Evolutionary conservation across 2,113 vertebrate genomes (phyloP).

Genomic region (Clinocottus analis): DNA sequence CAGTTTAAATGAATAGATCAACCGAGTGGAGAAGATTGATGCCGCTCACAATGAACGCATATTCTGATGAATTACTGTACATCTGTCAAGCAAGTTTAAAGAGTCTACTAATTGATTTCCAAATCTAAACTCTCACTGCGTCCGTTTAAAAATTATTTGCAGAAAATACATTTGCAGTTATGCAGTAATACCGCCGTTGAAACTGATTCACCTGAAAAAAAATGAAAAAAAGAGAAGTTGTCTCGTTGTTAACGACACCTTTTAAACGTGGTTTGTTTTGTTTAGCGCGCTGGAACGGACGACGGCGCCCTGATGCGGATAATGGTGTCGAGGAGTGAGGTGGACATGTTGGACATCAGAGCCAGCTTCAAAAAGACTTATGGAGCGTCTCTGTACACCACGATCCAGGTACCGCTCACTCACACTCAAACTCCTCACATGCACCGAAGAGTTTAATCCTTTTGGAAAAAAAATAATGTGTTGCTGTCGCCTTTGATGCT

Average conservation of each 20-base stretch:
- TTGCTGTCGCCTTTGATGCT: background rate
- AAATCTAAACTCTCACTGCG: background rate
- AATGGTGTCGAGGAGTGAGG: constrained; percentile 94
- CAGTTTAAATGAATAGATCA: background rate
- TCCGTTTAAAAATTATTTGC: background rate
- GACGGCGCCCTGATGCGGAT: constrained; percentile 92
- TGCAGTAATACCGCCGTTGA: background rate
- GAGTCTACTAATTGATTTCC: background rate
- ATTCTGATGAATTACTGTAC: background rate
- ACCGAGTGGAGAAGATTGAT: background rate
- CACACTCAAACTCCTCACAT: background rate
- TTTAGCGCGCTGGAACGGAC: constrained; percentile 93
- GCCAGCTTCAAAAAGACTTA: constrained; percentile 87
- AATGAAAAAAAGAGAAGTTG: no score
- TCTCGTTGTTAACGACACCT: background rate
- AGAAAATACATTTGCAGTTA: background rate
- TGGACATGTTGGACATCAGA: constrained; percentile 92
- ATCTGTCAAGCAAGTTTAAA: background rate
- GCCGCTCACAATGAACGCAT: background rate
- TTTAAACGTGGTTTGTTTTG: background rate
- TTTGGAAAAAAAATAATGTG: background rate
- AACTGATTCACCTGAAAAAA: background rate
- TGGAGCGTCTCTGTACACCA: constrained; percentile 86
- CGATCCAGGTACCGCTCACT: constrained; percentile 87
- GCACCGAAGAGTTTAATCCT: background rate